Evolutionary conservation across 2,113 vertebrate species (phyloP).

Genomic region (Hypocryptadius cinnamomeus): DNA sequence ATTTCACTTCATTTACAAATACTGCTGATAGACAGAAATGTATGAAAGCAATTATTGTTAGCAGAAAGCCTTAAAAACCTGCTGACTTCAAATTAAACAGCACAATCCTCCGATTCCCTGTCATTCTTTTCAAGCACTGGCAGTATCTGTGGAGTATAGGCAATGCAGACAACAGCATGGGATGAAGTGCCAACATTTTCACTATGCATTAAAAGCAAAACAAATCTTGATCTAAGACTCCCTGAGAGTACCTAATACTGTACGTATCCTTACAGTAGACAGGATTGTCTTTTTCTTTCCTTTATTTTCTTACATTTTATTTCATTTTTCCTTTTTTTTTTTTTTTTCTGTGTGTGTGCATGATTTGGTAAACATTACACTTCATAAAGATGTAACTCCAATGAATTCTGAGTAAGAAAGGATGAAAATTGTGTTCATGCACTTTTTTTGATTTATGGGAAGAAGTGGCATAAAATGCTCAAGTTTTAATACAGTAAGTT

Average conservation of each 20-base stretch:
- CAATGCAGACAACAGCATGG: constrained; percentile 41
- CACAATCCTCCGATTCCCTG: constrained; percentile 71
- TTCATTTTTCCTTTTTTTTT: background rate
- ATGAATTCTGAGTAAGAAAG: constrained; percentile 22
- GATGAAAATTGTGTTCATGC: constrained; percentile 24
- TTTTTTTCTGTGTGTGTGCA: background rate
- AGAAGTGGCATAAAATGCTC: constrained; percentile 32
- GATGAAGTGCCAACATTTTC: constrained; percentile 45
- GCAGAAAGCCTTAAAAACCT: constrained; percentile 95
- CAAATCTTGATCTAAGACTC: constrained; percentile 6
- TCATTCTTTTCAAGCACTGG: constrained; percentile 63
- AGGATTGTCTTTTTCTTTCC: background rate
- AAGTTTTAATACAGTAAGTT: background rate
- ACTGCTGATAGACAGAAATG: constrained; percentile 92
- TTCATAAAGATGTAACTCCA: constrained; percentile 31
- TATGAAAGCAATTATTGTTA: constrained; percentile 88
- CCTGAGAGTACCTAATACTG: constrained; percentile 18
- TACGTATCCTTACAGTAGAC: background rate
- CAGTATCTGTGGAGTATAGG: constrained; percentile 62
- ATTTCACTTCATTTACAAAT: constrained; percentile 80
- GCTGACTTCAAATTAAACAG: constrained; percentile 90
- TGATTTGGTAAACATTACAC: constrained; percentile 25
- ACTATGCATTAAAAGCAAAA: constrained; percentile 35
- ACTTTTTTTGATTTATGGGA: constrained; percentile 43
- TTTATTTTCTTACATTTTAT: background rate